Conservation (phyloP, 2,113 vertebrate genomes). For the Butorides virescens region DNA sequence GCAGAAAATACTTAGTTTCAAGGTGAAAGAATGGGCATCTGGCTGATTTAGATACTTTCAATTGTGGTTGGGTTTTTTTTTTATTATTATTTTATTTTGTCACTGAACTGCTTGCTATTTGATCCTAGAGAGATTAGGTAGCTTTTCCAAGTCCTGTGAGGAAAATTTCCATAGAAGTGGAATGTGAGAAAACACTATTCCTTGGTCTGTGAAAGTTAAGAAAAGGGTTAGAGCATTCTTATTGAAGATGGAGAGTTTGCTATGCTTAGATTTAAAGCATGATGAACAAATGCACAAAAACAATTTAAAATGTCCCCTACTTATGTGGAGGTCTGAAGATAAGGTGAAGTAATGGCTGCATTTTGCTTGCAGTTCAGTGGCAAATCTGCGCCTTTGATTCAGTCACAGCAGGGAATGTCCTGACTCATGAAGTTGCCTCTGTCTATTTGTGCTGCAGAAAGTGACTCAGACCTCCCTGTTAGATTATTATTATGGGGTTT, state of each 20-base stretch:
- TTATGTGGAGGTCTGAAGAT: background rate
- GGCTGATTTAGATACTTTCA: background rate
- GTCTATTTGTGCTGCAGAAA: background rate
- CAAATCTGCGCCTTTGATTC: background rate
- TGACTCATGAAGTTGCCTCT: background rate
- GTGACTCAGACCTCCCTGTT: background rate
- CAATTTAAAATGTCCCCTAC: background rate
- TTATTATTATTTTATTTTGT: background rate
- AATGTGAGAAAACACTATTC: background rate
- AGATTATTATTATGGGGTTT: background rate
- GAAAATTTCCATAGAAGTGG: background rate
- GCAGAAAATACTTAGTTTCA: background rate
- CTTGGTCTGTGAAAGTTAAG: background rate
- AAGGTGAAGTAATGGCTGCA: background rate
- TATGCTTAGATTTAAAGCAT: background rate
- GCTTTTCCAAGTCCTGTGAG: background rate
- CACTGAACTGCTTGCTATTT: background rate
- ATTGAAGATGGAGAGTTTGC: background rate
- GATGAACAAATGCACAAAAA: background rate
- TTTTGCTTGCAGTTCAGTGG: background rate
- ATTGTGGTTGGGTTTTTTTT: background rate
- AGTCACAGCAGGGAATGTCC: background rate
- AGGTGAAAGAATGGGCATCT: background rate
- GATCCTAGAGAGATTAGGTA: rapidly evolving
- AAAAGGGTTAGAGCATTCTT: background rate